Conservation (phyloP, 2,797 vertebrate genomes). For the Pygocentrus nattereri region DNA sequence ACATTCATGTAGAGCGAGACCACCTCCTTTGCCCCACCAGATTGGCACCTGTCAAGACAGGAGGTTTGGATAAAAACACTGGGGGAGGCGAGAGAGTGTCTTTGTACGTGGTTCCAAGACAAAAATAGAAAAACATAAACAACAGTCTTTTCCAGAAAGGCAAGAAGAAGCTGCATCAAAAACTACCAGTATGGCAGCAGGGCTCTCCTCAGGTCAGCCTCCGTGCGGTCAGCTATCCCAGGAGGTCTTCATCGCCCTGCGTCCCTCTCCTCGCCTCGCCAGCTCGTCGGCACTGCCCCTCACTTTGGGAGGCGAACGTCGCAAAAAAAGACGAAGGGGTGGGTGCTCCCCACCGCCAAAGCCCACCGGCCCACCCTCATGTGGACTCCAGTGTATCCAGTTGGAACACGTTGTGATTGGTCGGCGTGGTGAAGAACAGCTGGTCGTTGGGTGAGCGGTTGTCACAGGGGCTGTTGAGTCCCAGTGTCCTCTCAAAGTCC, state of each 20-base stretch:
- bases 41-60: conserved; percentile 81
- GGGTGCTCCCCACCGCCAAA: conserved; percentile 16
- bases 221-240: conserved; percentile 65
- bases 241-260: conserved; percentile 43
- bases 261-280: conserved; percentile 65
- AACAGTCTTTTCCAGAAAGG: conserved; percentile 68
- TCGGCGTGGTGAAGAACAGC: conserved; percentile 96
- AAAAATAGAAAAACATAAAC: conserved; percentile 36
- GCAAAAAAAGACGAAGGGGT: conserved; percentile 7
- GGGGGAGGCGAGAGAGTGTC: conserved; percentile 59
- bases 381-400: conserved; percentile 95
- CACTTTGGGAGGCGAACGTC: conserved; percentile 61
- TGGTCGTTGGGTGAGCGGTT: conserved; percentile 88
- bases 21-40: conserved; percentile 74
- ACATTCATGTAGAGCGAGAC: conserved; percentile 80
- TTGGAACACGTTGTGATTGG: conserved; percentile 96
- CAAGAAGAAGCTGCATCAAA: conserved; percentile 69
- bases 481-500: conserved; percentile 98
- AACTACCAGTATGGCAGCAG: conserved; percentile 65
- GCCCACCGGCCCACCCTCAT: conserved; percentile 76
- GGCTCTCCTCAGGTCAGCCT: conserved; percentile 59
- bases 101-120: conserved; percentile 76
- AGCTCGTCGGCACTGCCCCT: conserved; percentile 68
- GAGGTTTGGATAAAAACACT: conserved; percentile 72
- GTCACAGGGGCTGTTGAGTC: conserved; percentile 94